Evolutionary conservation across 2,113 vertebrate species (phyloP).

Genomic region (Marmota flaviventris): DNA sequence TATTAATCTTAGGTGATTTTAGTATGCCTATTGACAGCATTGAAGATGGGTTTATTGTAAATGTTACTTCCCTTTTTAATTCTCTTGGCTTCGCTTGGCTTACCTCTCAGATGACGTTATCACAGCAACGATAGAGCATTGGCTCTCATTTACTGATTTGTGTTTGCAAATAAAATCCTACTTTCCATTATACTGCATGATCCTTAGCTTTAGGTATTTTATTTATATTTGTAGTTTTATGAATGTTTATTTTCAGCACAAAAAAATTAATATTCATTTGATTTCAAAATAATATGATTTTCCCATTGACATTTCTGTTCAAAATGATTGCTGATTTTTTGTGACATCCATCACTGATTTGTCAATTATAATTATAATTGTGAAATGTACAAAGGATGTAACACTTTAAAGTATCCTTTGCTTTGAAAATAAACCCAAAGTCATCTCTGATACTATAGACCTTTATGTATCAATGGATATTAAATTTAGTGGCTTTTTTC

Average conservation of each 20-base stretch:
- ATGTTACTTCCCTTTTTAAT: conserved; percentile 63
- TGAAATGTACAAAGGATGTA: neutral
- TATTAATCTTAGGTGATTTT: conserved; percentile 81
- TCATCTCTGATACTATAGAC: neutral
- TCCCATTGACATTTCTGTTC: neutral
- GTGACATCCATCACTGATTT: neutral
- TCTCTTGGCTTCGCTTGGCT: conserved; percentile 3
- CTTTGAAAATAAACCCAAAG: neutral
- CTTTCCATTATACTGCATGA: neutral
- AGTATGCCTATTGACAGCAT: conserved; percentile 36
- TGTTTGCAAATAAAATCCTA: neutral
- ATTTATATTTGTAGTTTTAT: neutral
- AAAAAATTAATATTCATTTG: conserved; percentile 21
- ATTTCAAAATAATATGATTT: neutral
- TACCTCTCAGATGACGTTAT: conserved; percentile 29
- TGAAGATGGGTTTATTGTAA: conserved; percentile 69
- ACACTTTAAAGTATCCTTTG: neutral
- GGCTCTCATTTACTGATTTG: neutral
- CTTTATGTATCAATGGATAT: neutral
- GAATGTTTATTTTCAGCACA: neutral
- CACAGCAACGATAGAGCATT: neutral
- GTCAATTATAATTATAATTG: neutral
- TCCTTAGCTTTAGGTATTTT: neutral
- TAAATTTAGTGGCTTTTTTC: neutral
- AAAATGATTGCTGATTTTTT: neutral